These are phyloP conservation scores for Caenorhabditis japonica DNA, from an alignment of 2,888 invertebrate genomes.

Conservation along the genomic window DNA sequence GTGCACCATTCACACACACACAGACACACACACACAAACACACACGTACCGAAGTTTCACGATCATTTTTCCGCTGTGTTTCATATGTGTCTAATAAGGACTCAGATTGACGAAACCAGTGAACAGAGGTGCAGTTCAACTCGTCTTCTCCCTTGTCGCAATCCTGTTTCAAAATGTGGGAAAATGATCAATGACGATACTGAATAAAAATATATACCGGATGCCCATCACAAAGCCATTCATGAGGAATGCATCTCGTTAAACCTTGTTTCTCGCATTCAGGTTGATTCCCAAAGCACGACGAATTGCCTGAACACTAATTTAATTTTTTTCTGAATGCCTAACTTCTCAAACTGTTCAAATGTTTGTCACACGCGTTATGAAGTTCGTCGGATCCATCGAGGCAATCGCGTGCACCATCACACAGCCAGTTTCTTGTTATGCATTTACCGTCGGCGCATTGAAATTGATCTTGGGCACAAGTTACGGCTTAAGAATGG, in stretches of 20 bases:
- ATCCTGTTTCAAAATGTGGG: too few relatives aligned
- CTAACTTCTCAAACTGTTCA: conserved; percentile 11
- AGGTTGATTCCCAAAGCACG: conserved; percentile 59
- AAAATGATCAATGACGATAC: too few relatives aligned
- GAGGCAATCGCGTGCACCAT: conserved; percentile 54
- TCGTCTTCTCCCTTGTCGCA: conserved; percentile 58
- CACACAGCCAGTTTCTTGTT: conserved; percentile 54
- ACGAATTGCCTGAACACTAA: conserved; percentile 46
- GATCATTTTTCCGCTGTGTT: too few relatives aligned
- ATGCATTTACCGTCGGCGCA: conserved; percentile 55
- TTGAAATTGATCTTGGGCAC: conserved; percentile 28
- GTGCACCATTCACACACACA: too few relatives aligned
- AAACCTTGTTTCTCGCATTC: conserved; percentile 54
- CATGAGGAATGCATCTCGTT: conserved; percentile 55
- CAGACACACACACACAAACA: too few relatives aligned
- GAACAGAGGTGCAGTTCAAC: conserved; percentile 27
- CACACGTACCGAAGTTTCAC: too few relatives aligned
- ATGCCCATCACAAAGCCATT: conserved; percentile 62
- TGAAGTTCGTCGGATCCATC: conserved; percentile 54
- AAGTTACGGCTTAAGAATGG: too few relatives aligned
- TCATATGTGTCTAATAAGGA: conserved; percentile 31
- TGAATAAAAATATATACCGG: conserved; percentile 22
- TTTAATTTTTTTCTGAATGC: neutral
- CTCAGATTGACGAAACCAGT: conserved; percentile 34
- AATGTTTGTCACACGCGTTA: conserved; percentile 51